Evolutionary conservation across 2,113 vertebrate species (phyloP).

Genomic region (Cyanocitta stelleri): DNA sequence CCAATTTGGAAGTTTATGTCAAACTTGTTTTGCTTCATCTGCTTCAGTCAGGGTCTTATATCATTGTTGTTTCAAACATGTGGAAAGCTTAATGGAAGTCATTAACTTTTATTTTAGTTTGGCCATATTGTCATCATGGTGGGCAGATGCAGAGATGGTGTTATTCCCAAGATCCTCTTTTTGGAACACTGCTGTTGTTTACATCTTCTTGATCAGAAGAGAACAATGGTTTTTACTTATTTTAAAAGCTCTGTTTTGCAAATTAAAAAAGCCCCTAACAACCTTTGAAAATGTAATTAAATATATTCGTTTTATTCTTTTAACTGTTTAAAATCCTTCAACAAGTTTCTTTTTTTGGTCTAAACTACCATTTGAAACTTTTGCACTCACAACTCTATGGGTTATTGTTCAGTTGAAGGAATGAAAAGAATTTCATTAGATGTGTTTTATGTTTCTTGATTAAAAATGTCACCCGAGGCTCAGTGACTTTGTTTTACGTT

Average conservation of each 20-base stretch:
- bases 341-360: background rate
- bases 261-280: constrained; percentile 42
- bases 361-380: constrained; percentile 26
- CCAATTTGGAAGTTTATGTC: constrained; percentile 58
- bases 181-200: constrained; percentile 61
- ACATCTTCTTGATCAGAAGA: constrained; percentile 60
- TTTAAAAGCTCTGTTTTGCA: constrained; percentile 39
- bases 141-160: constrained; percentile 59
- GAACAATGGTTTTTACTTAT: constrained; percentile 59
- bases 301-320: constrained; percentile 29
- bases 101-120: constrained; percentile 73
- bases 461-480: constrained; percentile 66
- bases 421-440: constrained; percentile 66
- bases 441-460: constrained; percentile 59
- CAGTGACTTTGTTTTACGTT: constrained; percentile 58
- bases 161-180: constrained; percentile 62
- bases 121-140: constrained; percentile 64
- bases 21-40: constrained; percentile 64
- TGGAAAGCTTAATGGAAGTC: constrained; percentile 70
- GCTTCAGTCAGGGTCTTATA: constrained; percentile 54
- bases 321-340: constrained; percentile 40
- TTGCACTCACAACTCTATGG: constrained; percentile 3
- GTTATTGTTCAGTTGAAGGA: constrained; percentile 45
- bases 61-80: constrained; percentile 65
- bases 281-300: constrained; percentile 47